Evolutionary conservation across 2,797 vertebrate species (phyloP).

Genomic region (Brachyrhaphis roseni): DNA sequence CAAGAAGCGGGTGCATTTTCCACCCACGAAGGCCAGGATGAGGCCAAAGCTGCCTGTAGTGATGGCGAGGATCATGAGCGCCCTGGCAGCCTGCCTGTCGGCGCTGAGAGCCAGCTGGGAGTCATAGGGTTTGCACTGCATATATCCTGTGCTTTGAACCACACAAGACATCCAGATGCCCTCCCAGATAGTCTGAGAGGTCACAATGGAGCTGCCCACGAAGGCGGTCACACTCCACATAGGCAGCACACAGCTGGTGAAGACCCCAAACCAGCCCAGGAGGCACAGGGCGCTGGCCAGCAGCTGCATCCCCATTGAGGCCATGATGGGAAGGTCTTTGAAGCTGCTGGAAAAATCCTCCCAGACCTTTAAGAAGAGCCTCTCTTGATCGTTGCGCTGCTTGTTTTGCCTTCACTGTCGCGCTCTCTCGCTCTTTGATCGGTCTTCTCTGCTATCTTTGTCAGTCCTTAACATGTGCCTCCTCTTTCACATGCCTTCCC

Average conservation of each 20-base stretch:
- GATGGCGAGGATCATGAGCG: conserved; percentile 76
- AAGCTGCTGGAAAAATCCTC: neutral
- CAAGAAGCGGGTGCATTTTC: conserved; percentile 86
- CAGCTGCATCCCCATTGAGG: conserved; percentile 79
- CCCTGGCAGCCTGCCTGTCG: conserved; percentile 79
- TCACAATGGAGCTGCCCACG: conserved; percentile 81
- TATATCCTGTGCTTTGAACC: conserved; percentile 80
- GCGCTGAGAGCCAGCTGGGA: conserved; percentile 75
- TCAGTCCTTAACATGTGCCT: conserved; percentile 11
- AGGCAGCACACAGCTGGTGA: conserved; percentile 77
- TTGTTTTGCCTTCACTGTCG: conserved; percentile 8
- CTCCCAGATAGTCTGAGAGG: conserved; percentile 80
- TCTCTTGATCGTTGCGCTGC: conserved; percentile 1
- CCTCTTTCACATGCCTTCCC: conserved; percentile 18
- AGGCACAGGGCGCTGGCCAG: conserved; percentile 77
- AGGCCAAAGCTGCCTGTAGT: conserved; percentile 69
- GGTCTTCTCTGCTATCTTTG: conserved; percentile 7
- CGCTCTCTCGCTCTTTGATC: neutral
- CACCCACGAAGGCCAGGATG: conserved; percentile 82
- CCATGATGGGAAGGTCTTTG: conserved; percentile 65
- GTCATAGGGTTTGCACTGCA: conserved; percentile 80
- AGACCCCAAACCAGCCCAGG: conserved; percentile 76
- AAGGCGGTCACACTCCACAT: conserved; percentile 84
- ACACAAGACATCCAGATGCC: conserved; percentile 86
- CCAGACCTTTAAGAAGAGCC: conserved; percentile 8